Percentiles rank a stretch among this genome's conserved stretches.
phyloP scores from a whole-genome alignment of 2,888 invertebrate genomes.

The Melieria picta region DNA sequence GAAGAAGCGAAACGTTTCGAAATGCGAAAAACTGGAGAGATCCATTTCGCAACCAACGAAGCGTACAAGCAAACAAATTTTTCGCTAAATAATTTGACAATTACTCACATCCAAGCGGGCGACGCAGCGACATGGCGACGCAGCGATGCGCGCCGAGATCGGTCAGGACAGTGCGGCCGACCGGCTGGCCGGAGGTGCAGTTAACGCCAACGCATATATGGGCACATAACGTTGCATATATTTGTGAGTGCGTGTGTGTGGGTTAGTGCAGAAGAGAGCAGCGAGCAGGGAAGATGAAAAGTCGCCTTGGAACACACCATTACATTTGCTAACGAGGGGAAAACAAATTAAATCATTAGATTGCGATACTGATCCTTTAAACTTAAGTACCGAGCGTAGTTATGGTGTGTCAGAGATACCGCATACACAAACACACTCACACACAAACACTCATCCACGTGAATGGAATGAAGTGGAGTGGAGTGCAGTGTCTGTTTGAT shows the following conservation, averaged over 20 bases:
- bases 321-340: constrained; percentile 65
- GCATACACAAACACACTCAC: constrained; percentile 2
- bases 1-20: constrained; percentile 8
- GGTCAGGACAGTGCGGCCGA: background rate
- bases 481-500: no score
- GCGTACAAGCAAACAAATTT: constrained; percentile 65
- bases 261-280: background rate
- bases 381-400: constrained; percentile 46
- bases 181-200: background rate
- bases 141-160: background rate
- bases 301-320: constrained; percentile 60
- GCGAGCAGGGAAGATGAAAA: constrained; percentile 41
- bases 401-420: constrained; percentile 36
- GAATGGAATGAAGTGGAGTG: background rate
- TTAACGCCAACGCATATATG: background rate
- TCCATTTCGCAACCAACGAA: constrained; percentile 61
- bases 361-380: constrained; percentile 63
- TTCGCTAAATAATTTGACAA: constrained; percentile 66
- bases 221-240: background rate
- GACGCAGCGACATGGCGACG: background rate
- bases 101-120: constrained; percentile 59
- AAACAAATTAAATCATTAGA: constrained; percentile 67
- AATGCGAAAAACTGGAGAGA: constrained; percentile 38
- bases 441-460: background rate
- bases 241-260: background rate